Conservation (phyloP, 2,113 vertebrate species). For the Anhinga rufa region DNA sequence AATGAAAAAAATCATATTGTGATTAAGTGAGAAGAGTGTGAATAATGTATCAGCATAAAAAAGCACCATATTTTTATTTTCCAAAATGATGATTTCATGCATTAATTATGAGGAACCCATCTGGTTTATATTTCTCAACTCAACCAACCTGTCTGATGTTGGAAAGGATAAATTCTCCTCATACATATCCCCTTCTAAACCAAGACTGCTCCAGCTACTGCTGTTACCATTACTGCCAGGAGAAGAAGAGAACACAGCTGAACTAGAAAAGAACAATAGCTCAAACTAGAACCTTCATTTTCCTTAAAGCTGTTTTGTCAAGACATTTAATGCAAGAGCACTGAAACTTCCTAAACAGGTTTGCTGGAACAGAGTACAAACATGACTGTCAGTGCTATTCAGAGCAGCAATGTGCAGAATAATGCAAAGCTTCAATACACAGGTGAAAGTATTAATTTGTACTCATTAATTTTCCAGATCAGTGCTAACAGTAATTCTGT, state of each 20-base stretch:
- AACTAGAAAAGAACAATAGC: conserved; percentile 70
- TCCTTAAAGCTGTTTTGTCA: conserved; percentile 35
- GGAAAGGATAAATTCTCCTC: conserved; percentile 98
- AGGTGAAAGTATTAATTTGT: not conserved
- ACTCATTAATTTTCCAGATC: not conserved
- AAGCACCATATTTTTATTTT: conserved; percentile 48
- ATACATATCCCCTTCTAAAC: conserved; percentile 96
- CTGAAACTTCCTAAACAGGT: not conserved
- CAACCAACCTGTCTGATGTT: conserved; percentile 97
- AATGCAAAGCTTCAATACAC: not conserved
- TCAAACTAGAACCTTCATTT: conserved; percentile 45
- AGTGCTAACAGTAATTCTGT: not conserved
- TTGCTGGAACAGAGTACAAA: not conserved
- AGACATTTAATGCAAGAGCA: not conserved
- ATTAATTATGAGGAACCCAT: conserved; percentile 74
- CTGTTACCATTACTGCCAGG: conserved; percentile 99
- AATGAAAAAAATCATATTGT: conserved; percentile 63
- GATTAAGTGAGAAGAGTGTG: conserved; percentile 50
- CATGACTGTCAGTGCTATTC: not conserved
- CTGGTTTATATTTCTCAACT: conserved; percentile 66
- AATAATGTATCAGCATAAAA: conserved; percentile 39
- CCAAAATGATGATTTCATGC: conserved; percentile 79
- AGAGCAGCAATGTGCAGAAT: not conserved
- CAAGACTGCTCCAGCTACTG: conserved; percentile 99
- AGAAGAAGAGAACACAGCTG: conserved; percentile 84